Conservation (phyloP, 2,888 invertebrate species). For the Lissonota sp. region DNA sequence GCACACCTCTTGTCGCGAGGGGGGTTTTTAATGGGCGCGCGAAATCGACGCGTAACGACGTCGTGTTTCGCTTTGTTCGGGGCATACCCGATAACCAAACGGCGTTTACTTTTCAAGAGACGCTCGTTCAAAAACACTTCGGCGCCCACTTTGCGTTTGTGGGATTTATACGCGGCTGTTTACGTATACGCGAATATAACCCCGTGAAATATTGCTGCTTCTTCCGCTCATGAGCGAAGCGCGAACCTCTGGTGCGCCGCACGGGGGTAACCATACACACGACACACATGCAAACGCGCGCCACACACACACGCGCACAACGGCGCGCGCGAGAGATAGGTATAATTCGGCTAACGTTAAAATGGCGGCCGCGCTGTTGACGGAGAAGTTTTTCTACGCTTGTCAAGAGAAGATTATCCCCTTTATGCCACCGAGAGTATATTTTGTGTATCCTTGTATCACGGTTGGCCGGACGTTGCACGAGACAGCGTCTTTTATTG, state of each 20-base stretch:
- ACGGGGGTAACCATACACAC: conserved; percentile 71
- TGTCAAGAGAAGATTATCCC: conserved; percentile 89
- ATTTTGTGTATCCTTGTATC: conserved; percentile 50
- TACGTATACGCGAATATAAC: conserved; percentile 51
- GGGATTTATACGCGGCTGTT: no score
- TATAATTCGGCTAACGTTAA: conserved; percentile 89
- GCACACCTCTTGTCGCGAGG: conserved; percentile 55
- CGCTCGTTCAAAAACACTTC: no score
- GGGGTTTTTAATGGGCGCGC: conserved; percentile 71
- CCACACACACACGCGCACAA: conserved; percentile 67
- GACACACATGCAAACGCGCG: conserved; percentile 62
- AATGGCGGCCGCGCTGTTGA: conserved; percentile 95
- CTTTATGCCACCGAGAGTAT: conserved; percentile 28
- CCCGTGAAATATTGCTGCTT: conserved; percentile 30
- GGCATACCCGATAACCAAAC: conserved; percentile 6
- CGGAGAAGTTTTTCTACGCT: conserved; percentile 97
- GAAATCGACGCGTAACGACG: conserved; percentile 71
- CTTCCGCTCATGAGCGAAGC: conserved; percentile 40
- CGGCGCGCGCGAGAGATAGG: conserved; percentile 73
- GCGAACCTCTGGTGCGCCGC: conserved; percentile 43
- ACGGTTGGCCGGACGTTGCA: conserved; percentile 82
- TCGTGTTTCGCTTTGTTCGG: conserved; percentile 59
- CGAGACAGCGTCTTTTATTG: conserved; percentile 83
- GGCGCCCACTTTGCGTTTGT: no score
- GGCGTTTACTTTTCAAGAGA: no score